Evolutionary conservation across 2,113 vertebrate genomes (phyloP), one percentile per base, ranked within the genome.

Genomic region (Acrocephalus kingi): DNA sequence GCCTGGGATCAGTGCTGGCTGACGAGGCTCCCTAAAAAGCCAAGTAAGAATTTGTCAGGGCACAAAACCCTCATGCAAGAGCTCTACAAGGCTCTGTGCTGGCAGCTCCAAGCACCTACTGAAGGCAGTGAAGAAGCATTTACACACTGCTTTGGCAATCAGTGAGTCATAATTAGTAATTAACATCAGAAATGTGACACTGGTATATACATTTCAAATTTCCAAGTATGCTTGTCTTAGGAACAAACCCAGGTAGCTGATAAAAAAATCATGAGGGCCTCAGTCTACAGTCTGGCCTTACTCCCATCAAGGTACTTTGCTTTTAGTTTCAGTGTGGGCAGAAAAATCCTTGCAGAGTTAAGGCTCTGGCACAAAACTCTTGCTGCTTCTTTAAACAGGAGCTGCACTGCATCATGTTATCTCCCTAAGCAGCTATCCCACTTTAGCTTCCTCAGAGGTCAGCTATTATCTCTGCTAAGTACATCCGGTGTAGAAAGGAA

Each of bases 401-500:
- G 68, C 72, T 72, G 79, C 31, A 41, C 39, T 25, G 68, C 78
- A 59, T 30, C 17, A 9, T 2, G 13, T 88, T 86, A 90, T 72
- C 87, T 93, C 75, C 41, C 63, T 90, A 92, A 96, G 91, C 15
- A 80, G 84, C 66, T 94, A 84, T 54, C 80, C 94, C 72, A 63
- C 89, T 96, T 97, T 46, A 96, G 87, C 94, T 85, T 89, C 67
- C 87, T 80, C 85, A 83, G 80, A 96, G 90, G 96, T 91, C 95
- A 96, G 73, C 66, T 67, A 41, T 78, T 95, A 93, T 68, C 96
- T 56, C 73, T 61, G 74, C 73, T 90, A 78, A 97, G 73, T 13
- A 77, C 87, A 78, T 72, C 94, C 33, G 16, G 71, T 35, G 8
- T 3, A 67, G 67, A 72, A 52, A 66, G 75, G 79, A 72, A 81